Percentiles rank a stretch among this genome's conserved stretches.
Conservation (phyloP, 2,888 invertebrate species). For the Drosophila phalerata region DNA sequence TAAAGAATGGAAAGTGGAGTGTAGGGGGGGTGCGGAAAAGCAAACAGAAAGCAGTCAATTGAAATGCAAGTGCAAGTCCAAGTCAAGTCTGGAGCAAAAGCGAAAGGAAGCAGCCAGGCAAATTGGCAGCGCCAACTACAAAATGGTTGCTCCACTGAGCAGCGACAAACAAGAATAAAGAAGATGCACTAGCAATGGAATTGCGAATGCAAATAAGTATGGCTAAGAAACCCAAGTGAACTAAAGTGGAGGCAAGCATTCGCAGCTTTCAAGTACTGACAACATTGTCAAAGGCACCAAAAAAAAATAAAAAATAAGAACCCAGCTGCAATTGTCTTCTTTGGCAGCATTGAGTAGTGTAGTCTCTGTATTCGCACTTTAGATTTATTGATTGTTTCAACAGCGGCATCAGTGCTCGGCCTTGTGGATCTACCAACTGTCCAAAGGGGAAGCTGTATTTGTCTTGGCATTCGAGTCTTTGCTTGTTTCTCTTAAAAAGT, state of each 20-base stretch:
- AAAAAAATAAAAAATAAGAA: neutral
- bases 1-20: slow-evolving; percentile 8
- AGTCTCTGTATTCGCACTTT: slow-evolving; percentile 63
- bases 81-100: slow-evolving; percentile 52
- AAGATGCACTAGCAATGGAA: slow-evolving; percentile 8
- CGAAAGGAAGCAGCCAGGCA: slow-evolving; percentile 62
- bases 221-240: slow-evolving; percentile 6
- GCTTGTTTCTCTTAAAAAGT: slow-evolving; percentile 55
- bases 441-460: slow-evolving; percentile 24
- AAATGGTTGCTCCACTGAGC: slow-evolving; percentile 70
- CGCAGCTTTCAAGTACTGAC: slow-evolving; percentile 34
- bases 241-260: neutral
- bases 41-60: slow-evolving; percentile 67
- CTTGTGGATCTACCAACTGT: slow-evolving; percentile 36
- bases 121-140: slow-evolving; percentile 76
- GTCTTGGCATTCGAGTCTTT: slow-evolving; percentile 37
- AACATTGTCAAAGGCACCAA: slow-evolving; percentile 53
- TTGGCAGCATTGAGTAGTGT: slow-evolving; percentile 29
- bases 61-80: slow-evolving; percentile 60
- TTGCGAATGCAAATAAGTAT: slow-evolving; percentile 51
- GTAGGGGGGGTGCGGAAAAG: neutral
- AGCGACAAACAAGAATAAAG: slow-evolving; percentile 60
- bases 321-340: slow-evolving; percentile 27
- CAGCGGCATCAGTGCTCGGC: slow-evolving; percentile 19
- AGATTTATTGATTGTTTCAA: slow-evolving; percentile 78